Percentiles rank a stretch among this genome's conserved stretches.
Conservation (phyloP, 2,113 vertebrate species). For the Urocitellus parryii region DNA sequence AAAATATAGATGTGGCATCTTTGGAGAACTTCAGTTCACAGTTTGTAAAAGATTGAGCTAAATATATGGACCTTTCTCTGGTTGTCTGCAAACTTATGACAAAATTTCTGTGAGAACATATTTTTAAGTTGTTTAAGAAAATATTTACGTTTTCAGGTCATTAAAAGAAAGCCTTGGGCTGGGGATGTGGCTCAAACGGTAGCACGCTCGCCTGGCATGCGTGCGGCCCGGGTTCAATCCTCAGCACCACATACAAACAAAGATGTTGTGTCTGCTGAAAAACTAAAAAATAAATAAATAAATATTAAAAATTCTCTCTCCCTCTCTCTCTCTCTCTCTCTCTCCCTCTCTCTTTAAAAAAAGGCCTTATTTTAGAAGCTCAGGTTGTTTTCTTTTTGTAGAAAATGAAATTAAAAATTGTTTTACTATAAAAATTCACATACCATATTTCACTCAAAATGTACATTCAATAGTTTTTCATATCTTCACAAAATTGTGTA, state of each 20-base stretch:
- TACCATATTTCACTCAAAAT: neutral
- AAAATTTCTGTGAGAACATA: neutral
- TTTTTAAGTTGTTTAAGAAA: slow-evolving; percentile 9
- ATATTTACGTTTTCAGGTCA: neutral
- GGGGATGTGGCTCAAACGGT: no score
- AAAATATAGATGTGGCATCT: neutral
- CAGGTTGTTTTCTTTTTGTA: neutral
- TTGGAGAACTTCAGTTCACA: neutral
- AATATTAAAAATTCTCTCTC: no score
- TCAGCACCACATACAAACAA: no score
- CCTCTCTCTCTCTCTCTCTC: no score
- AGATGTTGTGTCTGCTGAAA: no score
- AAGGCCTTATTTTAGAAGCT: neutral
- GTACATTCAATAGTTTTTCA: neutral
- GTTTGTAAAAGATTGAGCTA: neutral
- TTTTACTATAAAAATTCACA: neutral
- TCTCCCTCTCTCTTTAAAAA: no score
- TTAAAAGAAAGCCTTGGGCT: neutral
- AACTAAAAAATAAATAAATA: no score
- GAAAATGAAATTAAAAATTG: neutral
- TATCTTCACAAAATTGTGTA: neutral
- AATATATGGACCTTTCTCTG: neutral
- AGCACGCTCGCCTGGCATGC: no score
- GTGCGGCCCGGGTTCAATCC: no score
- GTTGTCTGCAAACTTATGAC: neutral